Evolutionary conservation across 2,797 vertebrate genomes (phyloP).

Genomic region (Arrhamphus sclerolepis): DNA sequence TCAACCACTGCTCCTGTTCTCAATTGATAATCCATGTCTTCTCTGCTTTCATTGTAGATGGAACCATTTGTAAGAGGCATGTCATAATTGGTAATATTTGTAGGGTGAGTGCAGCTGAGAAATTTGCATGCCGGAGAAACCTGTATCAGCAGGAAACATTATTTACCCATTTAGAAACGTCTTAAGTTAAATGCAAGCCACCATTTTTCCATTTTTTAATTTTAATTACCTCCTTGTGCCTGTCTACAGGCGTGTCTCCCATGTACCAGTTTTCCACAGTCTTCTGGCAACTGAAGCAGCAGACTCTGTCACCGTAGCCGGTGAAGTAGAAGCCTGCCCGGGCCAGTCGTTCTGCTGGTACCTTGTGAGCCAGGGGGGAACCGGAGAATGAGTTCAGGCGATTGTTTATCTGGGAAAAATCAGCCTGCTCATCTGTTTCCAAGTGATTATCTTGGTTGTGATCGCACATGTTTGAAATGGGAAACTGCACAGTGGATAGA

Average conservation of each 20-base stretch:
- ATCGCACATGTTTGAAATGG: constrained; percentile 63
- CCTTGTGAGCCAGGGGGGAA: constrained; percentile 79
- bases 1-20: constrained; percentile 91
- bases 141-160: constrained; percentile 26
- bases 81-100: constrained; percentile 11
- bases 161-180: neutral
- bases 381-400: constrained; percentile 84
- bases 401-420: constrained; percentile 79
- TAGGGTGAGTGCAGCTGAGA: constrained; percentile 78
- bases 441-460: constrained; percentile 43
- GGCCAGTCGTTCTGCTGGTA: constrained; percentile 83
- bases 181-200: neutral
- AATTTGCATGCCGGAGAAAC: constrained; percentile 90
- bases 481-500: constrained; percentile 5
- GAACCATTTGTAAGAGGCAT: constrained; percentile 31
- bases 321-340: constrained; percentile 91
- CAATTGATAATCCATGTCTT: constrained; percentile 81
- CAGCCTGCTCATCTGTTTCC: constrained; percentile 65
- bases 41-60: constrained; percentile 68
- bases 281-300: constrained; percentile 88
- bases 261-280: constrained; percentile 87
- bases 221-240: constrained; percentile 79
- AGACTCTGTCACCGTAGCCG: constrained; percentile 86
- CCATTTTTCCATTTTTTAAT: neutral
- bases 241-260: constrained; percentile 85